These are phyloP conservation scores for Prunella strophiata DNA, from an alignment of 2,797 vertebrate genomes.

Conservation along the genomic window DNA sequence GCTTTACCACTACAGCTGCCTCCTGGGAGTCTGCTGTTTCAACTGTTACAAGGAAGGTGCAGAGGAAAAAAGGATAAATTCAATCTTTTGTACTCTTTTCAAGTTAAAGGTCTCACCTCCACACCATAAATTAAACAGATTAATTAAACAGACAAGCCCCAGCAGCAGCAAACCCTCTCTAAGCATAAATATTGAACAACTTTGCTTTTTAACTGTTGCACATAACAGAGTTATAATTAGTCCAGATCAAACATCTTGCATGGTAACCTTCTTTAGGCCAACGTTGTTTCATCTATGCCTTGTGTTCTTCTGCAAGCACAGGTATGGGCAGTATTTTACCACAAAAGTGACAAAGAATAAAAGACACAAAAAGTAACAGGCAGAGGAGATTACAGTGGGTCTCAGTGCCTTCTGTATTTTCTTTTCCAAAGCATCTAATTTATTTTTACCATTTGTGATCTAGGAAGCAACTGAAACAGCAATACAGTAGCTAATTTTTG, in stretches of 20 bases:
- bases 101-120: slow-evolving; percentile 13
- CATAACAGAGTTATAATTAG: neutral
- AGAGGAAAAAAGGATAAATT: neutral
- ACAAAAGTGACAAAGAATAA: neutral
- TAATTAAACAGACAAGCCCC: slow-evolving; percentile 9
- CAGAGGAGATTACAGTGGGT: neutral
- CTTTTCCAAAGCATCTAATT: neutral
- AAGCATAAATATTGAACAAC: neutral
- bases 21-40: slow-evolving; percentile 40
- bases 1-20: slow-evolving; percentile 37
- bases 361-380: neutral
- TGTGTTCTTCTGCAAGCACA: neutral
- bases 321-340: neutral
- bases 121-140: slow-evolving; percentile 16
- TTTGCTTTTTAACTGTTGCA: neutral
- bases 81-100: slow-evolving; percentile 4
- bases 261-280: neutral
- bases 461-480: neutral
- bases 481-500: neutral
- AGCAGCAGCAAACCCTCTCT: neutral
- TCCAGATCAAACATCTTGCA: neutral
- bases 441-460: neutral
- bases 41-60: slow-evolving; percentile 1
- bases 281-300: neutral
- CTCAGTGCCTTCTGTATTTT: neutral